A percentile compares a stretch with the other conserved stretches of the same genome.
phyloP scores from a whole-genome alignment of 2,888 invertebrate genomes.

The Isoperla grammatica region DNA sequence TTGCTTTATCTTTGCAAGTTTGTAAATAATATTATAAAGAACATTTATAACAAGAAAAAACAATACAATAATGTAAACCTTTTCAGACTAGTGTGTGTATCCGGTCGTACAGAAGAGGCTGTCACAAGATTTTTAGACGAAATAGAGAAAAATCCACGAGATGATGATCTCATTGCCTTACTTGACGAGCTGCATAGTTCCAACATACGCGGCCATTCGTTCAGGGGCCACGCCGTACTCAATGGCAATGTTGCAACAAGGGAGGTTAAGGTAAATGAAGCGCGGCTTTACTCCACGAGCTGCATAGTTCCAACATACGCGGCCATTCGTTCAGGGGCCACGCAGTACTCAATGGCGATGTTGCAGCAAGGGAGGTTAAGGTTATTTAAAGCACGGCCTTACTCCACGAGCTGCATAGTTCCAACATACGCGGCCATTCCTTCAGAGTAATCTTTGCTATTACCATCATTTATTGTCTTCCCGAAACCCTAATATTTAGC shows the following conservation, averaged over 20 bases:
- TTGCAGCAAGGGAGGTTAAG: too few species aligned
- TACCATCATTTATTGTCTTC: too few species aligned
- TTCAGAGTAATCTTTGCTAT: too few species aligned
- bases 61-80: too few species aligned
- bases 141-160: slow-evolving; percentile 51
- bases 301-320: slow-evolving; percentile 48
- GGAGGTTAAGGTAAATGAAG: slow-evolving; percentile 46
- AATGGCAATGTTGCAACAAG: slow-evolving; percentile 48
- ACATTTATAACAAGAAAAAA: too few species aligned
- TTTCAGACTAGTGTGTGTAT: slow-evolving; percentile 57
- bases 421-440: slow-evolving; percentile 41
- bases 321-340: too few species aligned
- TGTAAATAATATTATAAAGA: too few species aligned
- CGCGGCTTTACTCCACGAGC: slow-evolving; percentile 10
- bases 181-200: slow-evolving; percentile 67
- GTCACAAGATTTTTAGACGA: slow-evolving; percentile 60
- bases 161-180: slow-evolving; percentile 70
- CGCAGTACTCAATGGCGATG: too few species aligned
- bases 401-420: slow-evolving; percentile 42
- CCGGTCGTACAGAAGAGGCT: slow-evolving; percentile 81
- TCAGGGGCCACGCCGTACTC: slow-evolving; percentile 76
- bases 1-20: too few species aligned
- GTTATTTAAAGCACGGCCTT: neutral
- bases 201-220: slow-evolving; percentile 68
- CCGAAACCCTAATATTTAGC: too few species aligned